A percentile compares a stretch with the other conserved stretches of the same genome.
Conservation (phyloP, 1,140 invertebrate genomes). For the Cyphomyrmex costatus region DNA sequence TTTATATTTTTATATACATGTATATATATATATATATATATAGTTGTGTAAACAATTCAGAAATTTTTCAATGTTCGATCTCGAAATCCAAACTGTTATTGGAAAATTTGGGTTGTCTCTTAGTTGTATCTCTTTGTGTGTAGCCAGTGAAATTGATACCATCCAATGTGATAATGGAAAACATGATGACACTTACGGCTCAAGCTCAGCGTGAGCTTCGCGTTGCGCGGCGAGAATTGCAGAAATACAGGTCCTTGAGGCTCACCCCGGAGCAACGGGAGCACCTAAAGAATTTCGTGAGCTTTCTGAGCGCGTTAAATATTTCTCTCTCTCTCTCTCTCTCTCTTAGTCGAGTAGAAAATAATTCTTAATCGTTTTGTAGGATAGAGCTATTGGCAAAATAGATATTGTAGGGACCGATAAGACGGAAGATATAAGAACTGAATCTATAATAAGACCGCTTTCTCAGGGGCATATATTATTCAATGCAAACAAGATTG, state of each 20-base stretch:
- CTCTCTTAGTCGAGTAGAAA: not conserved
- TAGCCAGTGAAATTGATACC: constrained; percentile 75
- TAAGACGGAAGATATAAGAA: constrained; percentile 14
- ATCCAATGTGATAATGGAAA: constrained; percentile 77
- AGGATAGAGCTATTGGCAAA: constrained; percentile 23
- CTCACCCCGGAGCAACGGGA: constrained; percentile 77
- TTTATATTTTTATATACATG: not conserved
- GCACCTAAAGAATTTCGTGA: constrained; percentile 71
- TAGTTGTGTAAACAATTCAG: not conserved
- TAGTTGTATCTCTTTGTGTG: constrained; percentile 33
- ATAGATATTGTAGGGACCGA: not conserved
- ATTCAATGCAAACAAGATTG: constrained; percentile 42
- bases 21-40: no score
- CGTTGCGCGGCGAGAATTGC: constrained; percentile 67
- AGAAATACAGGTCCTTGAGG: constrained; percentile 76
- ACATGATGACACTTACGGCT: constrained; percentile 74
- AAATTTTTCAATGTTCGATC: not conserved
- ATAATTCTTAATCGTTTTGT: not conserved
- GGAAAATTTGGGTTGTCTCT: constrained; percentile 5
- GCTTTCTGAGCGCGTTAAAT: constrained; percentile 10
- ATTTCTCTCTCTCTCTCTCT: no score
- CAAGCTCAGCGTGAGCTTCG: constrained; percentile 76
- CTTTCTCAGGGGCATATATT: not conserved
- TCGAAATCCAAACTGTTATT: not conserved
- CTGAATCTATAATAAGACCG: constrained; percentile 6